phyloP scores from a whole-genome alignment of 1,140 invertebrate genomes.

The Stegodyphus dumicola region DNA sequence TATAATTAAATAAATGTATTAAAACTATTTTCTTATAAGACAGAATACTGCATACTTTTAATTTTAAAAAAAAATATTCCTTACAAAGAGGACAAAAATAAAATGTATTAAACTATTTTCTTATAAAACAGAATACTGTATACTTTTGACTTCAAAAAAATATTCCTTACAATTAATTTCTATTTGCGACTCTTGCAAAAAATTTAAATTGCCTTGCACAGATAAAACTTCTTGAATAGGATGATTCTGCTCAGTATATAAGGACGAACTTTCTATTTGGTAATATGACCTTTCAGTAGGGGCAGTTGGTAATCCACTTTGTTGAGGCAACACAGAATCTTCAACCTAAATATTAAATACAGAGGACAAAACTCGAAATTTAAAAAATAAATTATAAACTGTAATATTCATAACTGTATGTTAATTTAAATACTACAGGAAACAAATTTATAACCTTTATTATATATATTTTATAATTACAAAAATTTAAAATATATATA shows the following conservation, averaged over 20 bases:
- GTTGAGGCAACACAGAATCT: not conserved
- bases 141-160: not conserved
- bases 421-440: too few species aligned
- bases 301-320: conserved; percentile 6
- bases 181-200: conserved; percentile 69
- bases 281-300: conserved; percentile 39
- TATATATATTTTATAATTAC: too few species aligned
- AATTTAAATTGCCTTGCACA: conserved; percentile 68
- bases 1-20: too few species aligned
- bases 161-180: conserved; percentile 66
- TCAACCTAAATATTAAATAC: conserved; percentile 6
- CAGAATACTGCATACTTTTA: too few species aligned
- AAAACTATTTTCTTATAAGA: too few species aligned
- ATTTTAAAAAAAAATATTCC: too few species aligned
- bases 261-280: conserved; percentile 8
- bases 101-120: not conserved
- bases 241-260: conserved; percentile 26
- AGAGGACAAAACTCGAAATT: too few species aligned
- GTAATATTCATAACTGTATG: too few species aligned
- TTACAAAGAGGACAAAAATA: not conserved
- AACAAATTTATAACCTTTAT: too few species aligned
- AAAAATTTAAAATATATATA: too few species aligned
- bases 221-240: conserved; percentile 60
- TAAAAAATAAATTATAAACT: too few species aligned
- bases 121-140: not conserved